Evolutionary conservation across 2,888 invertebrate genomes (phyloP).

Genomic region (Quadriops clusia): DNA sequence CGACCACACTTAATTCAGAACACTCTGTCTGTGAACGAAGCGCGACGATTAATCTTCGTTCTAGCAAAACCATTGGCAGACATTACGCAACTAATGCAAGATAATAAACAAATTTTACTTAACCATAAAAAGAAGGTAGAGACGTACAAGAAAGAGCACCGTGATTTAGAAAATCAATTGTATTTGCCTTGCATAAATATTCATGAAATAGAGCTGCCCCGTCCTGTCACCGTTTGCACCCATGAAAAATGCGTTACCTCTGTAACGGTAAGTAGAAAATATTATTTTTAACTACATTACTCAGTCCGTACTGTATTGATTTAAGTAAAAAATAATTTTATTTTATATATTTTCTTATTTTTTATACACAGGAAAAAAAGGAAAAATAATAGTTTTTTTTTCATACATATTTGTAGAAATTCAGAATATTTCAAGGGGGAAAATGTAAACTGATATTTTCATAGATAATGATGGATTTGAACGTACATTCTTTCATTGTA

Average conservation of each 20-base stretch:
- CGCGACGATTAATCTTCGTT: slow-evolving; percentile 26
- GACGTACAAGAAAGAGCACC: slow-evolving; percentile 18
- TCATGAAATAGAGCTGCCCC: slow-evolving; percentile 20
- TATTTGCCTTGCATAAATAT: slow-evolving; percentile 26
- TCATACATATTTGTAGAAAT: too few species aligned
- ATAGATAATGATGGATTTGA: too few species aligned
- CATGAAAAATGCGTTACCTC: slow-evolving; percentile 21
- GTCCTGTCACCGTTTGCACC: slow-evolving; percentile 28
- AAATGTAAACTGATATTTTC: too few species aligned
- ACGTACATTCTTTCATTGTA: too few species aligned
- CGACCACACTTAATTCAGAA: slow-evolving; percentile 26
- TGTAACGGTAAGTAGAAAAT: slow-evolving; percentile 13
- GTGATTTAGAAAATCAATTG: slow-evolving; percentile 23
- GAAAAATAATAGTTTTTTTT: too few species aligned
- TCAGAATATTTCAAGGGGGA: too few species aligned
- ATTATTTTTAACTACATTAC: too few species aligned
- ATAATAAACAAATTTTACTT: slow-evolving; percentile 25
- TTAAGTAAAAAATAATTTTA: too few species aligned
- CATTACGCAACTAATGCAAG: slow-evolving; percentile 27
- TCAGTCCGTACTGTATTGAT: too few species aligned
- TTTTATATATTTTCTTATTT: too few species aligned
- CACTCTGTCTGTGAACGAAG: slow-evolving; percentile 29
- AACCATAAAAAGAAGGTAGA: slow-evolving; percentile 21
- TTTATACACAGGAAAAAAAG: too few species aligned
- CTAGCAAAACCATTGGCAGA: slow-evolving; percentile 30